Evolutionary conservation across 2,888 invertebrate genomes (phyloP).

Genomic region (Agrotis ipsilon): DNA sequence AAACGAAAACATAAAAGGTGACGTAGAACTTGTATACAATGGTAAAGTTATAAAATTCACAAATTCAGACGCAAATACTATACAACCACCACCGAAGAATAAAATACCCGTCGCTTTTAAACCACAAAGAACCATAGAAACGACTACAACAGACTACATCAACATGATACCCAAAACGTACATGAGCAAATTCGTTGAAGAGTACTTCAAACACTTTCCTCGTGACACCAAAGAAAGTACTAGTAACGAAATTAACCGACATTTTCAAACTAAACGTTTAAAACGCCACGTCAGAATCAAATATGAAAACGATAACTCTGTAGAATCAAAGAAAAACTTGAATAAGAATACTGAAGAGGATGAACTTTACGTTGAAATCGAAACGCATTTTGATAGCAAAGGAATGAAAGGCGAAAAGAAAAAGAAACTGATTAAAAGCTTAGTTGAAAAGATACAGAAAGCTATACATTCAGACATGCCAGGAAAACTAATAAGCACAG

Average conservation of each 20-base stretch:
- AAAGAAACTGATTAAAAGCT: slow-evolving; percentile 78
- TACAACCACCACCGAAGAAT: slow-evolving; percentile 17
- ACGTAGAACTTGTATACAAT: slow-evolving; percentile 80
- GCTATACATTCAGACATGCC: slow-evolving; percentile 77
- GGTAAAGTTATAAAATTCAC: slow-evolving; percentile 77
- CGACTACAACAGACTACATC: slow-evolving; percentile 16
- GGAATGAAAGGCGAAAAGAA: slow-evolving; percentile 82
- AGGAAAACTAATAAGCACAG: slow-evolving; percentile 19
- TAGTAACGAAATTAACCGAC: slow-evolving; percentile 45
- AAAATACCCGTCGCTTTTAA: background rate
- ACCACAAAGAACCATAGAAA: slow-evolving; percentile 10
- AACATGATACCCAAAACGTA: slow-evolving; percentile 60
- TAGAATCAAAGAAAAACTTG: slow-evolving; percentile 49
- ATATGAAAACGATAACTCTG: slow-evolving; percentile 57
- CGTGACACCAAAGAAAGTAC: slow-evolving; percentile 27
- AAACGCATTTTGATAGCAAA: slow-evolving; percentile 86
- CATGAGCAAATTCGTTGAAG: slow-evolving; percentile 70
- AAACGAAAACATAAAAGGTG: slow-evolving; percentile 75
- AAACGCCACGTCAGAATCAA: slow-evolving; percentile 81
- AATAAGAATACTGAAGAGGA: slow-evolving; percentile 76
- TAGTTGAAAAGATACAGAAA: slow-evolving; percentile 84
- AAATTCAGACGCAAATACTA: slow-evolving; percentile 23
- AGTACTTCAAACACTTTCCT: slow-evolving; percentile 70
- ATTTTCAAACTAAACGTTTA: slow-evolving; percentile 67
- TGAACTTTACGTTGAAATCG: slow-evolving; percentile 86